Evolutionary conservation across 2,888 invertebrate species (phyloP).

Genomic region (Leucania comma): DNA sequence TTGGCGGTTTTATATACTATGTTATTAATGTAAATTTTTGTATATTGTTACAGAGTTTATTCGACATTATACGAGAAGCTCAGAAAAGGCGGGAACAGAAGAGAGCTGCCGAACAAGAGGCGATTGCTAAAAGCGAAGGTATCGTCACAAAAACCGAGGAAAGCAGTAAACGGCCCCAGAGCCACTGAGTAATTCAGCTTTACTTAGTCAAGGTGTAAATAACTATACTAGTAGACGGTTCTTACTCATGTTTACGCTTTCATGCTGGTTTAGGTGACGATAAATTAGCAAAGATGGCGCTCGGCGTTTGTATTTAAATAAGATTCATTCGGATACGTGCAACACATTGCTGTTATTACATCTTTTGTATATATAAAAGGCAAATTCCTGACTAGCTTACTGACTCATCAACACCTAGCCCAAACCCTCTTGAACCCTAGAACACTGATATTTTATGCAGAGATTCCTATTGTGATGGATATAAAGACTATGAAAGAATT

Average conservation of each 20-base stretch:
- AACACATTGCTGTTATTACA: constrained; percentile 11
- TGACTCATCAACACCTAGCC: no score
- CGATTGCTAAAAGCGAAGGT: constrained; percentile 78
- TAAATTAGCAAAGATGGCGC: constrained; percentile 75
- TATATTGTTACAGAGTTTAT: constrained; percentile 82
- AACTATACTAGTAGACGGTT: constrained; percentile 52
- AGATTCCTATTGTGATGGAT: no score
- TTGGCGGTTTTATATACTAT: no score
- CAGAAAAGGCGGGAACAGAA: constrained; percentile 84
- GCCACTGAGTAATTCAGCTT: constrained; percentile 73
- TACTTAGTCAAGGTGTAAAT: constrained; percentile 66
- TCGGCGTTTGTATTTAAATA: constrained; percentile 61
- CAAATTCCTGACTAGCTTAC: background rate
- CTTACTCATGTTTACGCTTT: constrained; percentile 59
- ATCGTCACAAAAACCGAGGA: constrained; percentile 75
- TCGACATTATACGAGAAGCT: constrained; percentile 86
- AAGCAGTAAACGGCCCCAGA: constrained; percentile 81
- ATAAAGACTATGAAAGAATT: no score
- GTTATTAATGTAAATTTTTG: background rate
- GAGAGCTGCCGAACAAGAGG: constrained; percentile 75
- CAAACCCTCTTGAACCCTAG: no score
- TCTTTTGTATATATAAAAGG: background rate
- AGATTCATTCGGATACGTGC: constrained; percentile 44
- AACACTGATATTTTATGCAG: no score
- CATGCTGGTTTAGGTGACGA: constrained; percentile 71